Evolutionary conservation across 2,888 invertebrate genomes (phyloP), one percentile per base, ranked within the genome.

Genomic region (Agrilus mali): DNA sequence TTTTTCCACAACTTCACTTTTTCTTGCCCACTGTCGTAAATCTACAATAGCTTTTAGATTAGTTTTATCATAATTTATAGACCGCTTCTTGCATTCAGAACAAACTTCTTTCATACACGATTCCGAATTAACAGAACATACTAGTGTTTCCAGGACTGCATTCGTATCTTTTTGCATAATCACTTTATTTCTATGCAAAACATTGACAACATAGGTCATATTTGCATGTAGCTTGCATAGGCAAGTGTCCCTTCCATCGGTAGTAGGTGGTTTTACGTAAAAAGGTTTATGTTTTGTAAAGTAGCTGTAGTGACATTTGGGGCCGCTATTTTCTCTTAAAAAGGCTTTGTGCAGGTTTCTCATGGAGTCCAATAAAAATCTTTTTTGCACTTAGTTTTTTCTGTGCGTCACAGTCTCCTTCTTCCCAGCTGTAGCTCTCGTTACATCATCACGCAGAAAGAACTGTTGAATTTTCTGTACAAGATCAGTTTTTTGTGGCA

Each of bases 401-500:
- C 20, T 20, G 20, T 20, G 20, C 6, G 20, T 20, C 20, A 20
- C 20, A 20, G 20, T 20, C 20, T 20, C 6, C 20, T 20, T 20
- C 20, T 20, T 20, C 20, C n/a, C n/a, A n/a, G n/a, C 20, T 20
- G 20, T 20, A 20, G 20, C 6, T 20, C 20, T 20, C 20, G 20
- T 20, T 6, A 20, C 20, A 20, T 20, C 20, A 20, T 20, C 6
- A 20, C 20, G 20, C 20, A 20, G 6, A 20, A 20, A 20, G 20
- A 20, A 20, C 20, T 20, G 20, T 20, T 20, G 20, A 20, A 20
- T 20, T 20, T 20, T 20, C 20, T 20, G 13, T 12, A 40, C 40
- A 40, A 40, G 40, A 40, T 40, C 40, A 40, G 40, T 40, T n/a
- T 33, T 35, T 40, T 40, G 33, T 40, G 40, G 40, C 33, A 40